Evolutionary conservation across 2,888 invertebrate species (phyloP).

Genomic region (Lycia hirtaria): DNA sequence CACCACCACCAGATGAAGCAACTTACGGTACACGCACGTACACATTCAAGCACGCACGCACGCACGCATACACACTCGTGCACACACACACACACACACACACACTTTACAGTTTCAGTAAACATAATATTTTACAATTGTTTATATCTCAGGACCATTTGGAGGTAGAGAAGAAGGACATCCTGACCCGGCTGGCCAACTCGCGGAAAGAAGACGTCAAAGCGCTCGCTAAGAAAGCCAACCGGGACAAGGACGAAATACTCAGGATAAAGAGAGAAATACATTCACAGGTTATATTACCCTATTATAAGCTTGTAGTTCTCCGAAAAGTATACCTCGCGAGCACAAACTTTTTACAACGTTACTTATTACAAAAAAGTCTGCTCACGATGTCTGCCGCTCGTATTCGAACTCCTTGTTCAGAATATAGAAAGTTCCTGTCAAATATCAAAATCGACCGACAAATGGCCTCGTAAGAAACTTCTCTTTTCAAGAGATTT

Average conservation of each 20-base stretch:
- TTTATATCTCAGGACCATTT: constrained; percentile 67
- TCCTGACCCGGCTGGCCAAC: constrained; percentile 93
- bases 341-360: too few species aligned
- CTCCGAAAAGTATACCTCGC: too few species aligned
- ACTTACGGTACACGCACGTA: constrained; percentile 82
- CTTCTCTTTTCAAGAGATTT: too few species aligned
- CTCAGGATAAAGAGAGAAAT: constrained; percentile 95
- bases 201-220: constrained; percentile 95
- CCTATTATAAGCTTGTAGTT: too few species aligned
- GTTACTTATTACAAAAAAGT: too few species aligned
- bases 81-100: neutral
- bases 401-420: too few species aligned
- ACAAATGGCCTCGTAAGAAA: too few species aligned
- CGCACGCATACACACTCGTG: neutral
- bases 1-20: constrained; percentile 93
- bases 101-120: too few species aligned
- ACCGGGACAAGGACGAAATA: constrained; percentile 96
- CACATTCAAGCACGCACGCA: neutral
- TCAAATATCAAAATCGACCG: too few species aligned
- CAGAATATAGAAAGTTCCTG: too few species aligned
- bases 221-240: constrained; percentile 93
- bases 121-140: neutral
- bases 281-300: constrained; percentile 67
- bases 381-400: too few species aligned
- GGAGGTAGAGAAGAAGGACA: constrained; percentile 75